A percentile compares a stretch with the other conserved stretches of the same genome.
Conservation (phyloP, 1,140 invertebrate species). For the Caenorhabditis brenneri region DNA sequence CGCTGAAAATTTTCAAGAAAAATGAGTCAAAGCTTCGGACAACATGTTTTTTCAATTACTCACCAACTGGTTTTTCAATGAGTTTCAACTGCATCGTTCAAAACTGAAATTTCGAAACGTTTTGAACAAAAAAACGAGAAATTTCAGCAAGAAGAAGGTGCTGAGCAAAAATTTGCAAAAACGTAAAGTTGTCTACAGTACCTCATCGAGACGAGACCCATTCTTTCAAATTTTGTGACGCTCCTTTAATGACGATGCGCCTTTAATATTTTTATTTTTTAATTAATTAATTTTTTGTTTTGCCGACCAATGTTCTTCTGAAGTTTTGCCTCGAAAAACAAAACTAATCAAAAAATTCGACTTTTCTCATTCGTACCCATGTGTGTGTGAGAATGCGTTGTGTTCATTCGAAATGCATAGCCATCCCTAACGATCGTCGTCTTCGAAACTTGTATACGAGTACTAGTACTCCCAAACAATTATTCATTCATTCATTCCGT, state of each 20-base stretch:
- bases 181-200: too few relatives aligned
- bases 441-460: neutral
- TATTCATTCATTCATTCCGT: conserved; percentile 29
- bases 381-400: neutral
- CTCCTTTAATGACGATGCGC: neutral
- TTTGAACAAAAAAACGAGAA: too few relatives aligned
- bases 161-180: too few relatives aligned
- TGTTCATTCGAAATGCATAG: conserved; percentile 1
- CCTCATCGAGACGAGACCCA: neutral
- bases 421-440: too few relatives aligned
- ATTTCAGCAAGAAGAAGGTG: too few relatives aligned
- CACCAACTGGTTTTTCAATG: conserved; percentile 9
- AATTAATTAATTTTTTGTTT: too few relatives aligned
- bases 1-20: neutral
- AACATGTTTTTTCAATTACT: neutral
- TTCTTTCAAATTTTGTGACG: neutral
- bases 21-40: too few relatives aligned
- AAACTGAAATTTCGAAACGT: neutral
- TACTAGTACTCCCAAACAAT: neutral
- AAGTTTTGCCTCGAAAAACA: neutral
- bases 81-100: neutral
- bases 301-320: neutral
- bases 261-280: conserved; percentile 2
- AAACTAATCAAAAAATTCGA: neutral
- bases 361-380: neutral